Conservation (phyloP, 2,888 invertebrate species). For the Drosophila parthenogenetica region DNA sequence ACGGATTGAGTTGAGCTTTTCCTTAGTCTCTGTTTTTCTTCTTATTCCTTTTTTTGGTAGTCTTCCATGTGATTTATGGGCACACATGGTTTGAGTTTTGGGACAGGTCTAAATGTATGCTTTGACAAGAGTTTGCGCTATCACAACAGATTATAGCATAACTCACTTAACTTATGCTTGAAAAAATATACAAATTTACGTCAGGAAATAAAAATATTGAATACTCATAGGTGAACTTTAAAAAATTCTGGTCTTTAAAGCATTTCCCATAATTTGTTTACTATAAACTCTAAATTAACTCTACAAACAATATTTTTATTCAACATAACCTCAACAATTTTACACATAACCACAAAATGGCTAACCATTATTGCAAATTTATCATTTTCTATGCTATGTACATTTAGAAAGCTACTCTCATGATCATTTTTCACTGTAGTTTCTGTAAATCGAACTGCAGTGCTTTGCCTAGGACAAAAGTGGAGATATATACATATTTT, state of each 20-base stretch:
- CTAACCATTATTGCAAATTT: not conserved
- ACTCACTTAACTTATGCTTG: conserved; percentile 20
- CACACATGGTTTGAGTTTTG: conserved; percentile 49
- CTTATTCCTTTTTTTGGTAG: conserved; percentile 6
- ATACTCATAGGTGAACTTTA: not conserved
- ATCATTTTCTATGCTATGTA: not conserved
- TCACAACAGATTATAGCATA: conserved; percentile 45
- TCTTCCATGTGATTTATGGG: conserved; percentile 60
- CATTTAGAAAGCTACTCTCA: conserved; percentile 9
- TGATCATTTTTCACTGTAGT: conserved; percentile 34
- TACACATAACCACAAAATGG: not conserved
- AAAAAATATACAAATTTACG: conserved; percentile 22
- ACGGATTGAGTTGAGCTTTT: conserved; percentile 43
- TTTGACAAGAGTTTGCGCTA: conserved; percentile 40
- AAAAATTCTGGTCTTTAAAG: not conserved
- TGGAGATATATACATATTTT: conserved; percentile 12
- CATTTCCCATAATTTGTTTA: not conserved
- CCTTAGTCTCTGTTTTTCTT: conserved; percentile 1
- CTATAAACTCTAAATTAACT: not conserved
- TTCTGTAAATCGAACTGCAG: not conserved
- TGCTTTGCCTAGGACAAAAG: not conserved
- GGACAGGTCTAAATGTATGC: conserved; percentile 48
- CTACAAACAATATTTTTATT: not conserved
- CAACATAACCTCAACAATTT: not conserved
- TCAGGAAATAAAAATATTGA: not conserved